Base-by-base conservation (phyloP, 2,888 invertebrate species). In the Drosophila pullipes region DNA sequence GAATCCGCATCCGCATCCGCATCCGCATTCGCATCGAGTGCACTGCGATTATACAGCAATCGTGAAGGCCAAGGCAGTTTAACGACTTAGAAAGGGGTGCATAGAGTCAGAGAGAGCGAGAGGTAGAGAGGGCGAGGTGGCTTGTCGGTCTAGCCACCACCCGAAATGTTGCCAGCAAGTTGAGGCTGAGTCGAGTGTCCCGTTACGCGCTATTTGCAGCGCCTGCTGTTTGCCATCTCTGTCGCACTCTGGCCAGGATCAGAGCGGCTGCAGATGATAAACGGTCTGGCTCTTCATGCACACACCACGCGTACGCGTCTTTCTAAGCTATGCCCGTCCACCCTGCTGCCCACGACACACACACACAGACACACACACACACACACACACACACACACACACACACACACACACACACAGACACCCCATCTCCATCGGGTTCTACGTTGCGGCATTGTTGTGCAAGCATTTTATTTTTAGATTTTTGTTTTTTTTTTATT, bases 261-360 rank as follows among this genome's bases (percentile, higher is more conserved):
- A 76, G 76, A 68, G 55, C 70, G 73, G 65, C 72, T 74, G 78
- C 69, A 61, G 63, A 84, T 82, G 84, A 84, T 79, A 74, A 82
- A 85, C 80, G 82, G 59, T 30, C 55, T 44, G 39, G 33, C 28
- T 18, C 31, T 61, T 37, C 44, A 49, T 30, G 25, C 10, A 52
- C 53, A 16, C n/a, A 22, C 33, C 49, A 30, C 11, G 22, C 22
- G 5, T 44, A 44, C 44, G 44, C 44, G n/a, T 33, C 16, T 35
- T 35, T 28, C 4, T 22, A 22, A 22, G 44, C 22, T 16, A 25
- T 47, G 25, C 25, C 9, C 22, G 25, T 47, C 25, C 25, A 47
- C 47, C 47, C 47, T 47, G 47, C 47, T 47, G 25, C 47, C 47
- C 47, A 47, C 25, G 25, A 25, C 47, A 47, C 47, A 47, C 47